phyloP scores from a whole-genome alignment of 2,888 invertebrate species.

The Sylvicola fuscatus region DNA sequence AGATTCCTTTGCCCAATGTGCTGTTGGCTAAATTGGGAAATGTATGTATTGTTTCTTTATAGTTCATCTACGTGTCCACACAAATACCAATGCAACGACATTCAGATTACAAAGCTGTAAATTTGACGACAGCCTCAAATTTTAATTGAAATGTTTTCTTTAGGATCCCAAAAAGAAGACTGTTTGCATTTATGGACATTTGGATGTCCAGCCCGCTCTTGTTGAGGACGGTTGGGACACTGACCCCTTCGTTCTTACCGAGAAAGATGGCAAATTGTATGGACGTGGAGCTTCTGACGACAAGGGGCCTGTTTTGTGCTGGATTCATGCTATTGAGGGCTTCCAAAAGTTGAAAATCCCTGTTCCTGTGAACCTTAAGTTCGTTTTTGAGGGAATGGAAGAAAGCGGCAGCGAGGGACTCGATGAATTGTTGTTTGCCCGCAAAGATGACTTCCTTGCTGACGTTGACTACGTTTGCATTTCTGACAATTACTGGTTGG shows the following conservation, averaged over 20 bases:
- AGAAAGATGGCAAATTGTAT: slow-evolving; percentile 71
- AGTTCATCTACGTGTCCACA: no score
- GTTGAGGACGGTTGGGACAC: slow-evolving; percentile 90
- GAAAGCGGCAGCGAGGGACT: slow-evolving; percentile 94
- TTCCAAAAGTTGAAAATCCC: slow-evolving; percentile 47
- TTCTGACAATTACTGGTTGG: slow-evolving; percentile 98
- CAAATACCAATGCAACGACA: no score
- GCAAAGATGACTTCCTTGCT: slow-evolving; percentile 54
- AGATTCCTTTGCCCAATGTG: slow-evolving; percentile 67
- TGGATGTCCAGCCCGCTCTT: slow-evolving; percentile 93
- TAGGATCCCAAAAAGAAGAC: slow-evolving; percentile 75
- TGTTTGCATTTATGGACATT: slow-evolving; percentile 85
- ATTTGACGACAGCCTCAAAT: background rate
- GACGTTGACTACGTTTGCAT: slow-evolving; percentile 89
- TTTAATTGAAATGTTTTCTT: no score
- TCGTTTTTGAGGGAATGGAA: slow-evolving; percentile 97
- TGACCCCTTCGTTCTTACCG: slow-evolving; percentile 80
- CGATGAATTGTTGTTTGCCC: slow-evolving; percentile 53
- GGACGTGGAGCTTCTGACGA: slow-evolving; percentile 89
- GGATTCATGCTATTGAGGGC: slow-evolving; percentile 87
- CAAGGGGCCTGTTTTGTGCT: slow-evolving; percentile 85
- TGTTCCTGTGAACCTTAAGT: slow-evolving; percentile 61
- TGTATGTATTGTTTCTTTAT: slow-evolving; percentile 19
- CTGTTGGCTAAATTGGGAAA: slow-evolving; percentile 59
- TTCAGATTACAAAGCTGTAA: background rate